Conservation (phyloP, 1,140 invertebrate genomes). For the Aphaenogaster rudis region DNA sequence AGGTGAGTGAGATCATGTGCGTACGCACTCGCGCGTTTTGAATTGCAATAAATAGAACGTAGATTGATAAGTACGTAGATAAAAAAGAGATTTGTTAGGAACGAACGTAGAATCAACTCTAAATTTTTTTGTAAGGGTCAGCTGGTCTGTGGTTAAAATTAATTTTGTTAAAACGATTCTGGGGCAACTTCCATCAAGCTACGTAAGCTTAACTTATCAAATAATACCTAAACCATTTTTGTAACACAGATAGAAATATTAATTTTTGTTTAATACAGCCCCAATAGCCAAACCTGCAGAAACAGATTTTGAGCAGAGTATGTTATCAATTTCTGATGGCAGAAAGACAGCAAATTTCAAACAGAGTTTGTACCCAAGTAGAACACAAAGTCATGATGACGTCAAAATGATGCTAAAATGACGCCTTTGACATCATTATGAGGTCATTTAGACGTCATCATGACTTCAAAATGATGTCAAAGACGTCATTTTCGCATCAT, state of each 20-base stretch:
- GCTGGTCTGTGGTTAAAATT: not conserved
- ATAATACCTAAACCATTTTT: no score
- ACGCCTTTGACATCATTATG: no score
- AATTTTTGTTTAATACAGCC: not conserved
- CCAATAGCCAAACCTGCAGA: no score
- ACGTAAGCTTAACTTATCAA: not conserved
- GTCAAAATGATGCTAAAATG: no score
- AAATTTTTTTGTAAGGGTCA: not conserved
- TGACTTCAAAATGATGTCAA: no score
- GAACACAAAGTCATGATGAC: no score
- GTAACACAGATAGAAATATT: not conserved
- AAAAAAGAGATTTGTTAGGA: not conserved
- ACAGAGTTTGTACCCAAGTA: no score
- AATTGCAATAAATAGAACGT: not conserved
- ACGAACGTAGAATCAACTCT: not conserved
- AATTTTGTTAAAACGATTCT: not conserved
- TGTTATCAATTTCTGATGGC: no score
- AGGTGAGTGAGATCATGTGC: constrained; percentile 67
- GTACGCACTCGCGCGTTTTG: not conserved
- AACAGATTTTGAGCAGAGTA: no score
- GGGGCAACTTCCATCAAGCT: not conserved
- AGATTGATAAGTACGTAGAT: not conserved
- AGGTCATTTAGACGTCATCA: no score
- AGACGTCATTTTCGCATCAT: no score
- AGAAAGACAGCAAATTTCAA: no score